Evolutionary conservation across 2,113 vertebrate genomes (phyloP).

Genomic region (Oreotragus oreotragus): DNA sequence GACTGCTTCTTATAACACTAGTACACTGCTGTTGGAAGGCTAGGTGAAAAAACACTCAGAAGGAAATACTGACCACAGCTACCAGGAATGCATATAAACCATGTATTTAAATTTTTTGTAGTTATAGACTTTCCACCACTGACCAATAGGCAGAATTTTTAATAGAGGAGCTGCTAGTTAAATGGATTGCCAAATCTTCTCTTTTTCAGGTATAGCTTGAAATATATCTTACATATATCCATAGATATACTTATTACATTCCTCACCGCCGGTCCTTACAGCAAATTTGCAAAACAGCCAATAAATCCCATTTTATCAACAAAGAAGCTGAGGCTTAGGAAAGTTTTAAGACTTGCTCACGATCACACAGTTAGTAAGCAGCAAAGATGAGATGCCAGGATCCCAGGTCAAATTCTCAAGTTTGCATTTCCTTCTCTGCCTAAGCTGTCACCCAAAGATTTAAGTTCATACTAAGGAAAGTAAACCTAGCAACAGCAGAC

Average conservation of each 20-base stretch:
- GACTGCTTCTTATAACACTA: neutral
- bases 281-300: neutral
- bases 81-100: neutral
- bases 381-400: neutral
- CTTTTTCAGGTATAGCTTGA: neutral
- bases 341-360: neutral
- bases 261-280: neutral
- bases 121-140: neutral
- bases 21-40: neutral
- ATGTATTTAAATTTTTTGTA: neutral
- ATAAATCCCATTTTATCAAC: neutral
- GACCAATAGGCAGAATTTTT: neutral
- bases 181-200: neutral
- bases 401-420: neutral
- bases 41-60: neutral
- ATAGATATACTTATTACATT: neutral
- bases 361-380: neutral
- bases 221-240: neutral
- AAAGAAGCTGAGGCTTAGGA: conserved; percentile 26
- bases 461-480: neutral
- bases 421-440: neutral
- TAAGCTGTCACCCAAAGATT: neutral
- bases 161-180: neutral
- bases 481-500: neutral
- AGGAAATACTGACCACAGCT: neutral